Evolutionary conservation across 2,113 vertebrate species (phyloP), one percentile per base, ranked within the genome.

Genomic region (Cynopterus brachyotis): DNA sequence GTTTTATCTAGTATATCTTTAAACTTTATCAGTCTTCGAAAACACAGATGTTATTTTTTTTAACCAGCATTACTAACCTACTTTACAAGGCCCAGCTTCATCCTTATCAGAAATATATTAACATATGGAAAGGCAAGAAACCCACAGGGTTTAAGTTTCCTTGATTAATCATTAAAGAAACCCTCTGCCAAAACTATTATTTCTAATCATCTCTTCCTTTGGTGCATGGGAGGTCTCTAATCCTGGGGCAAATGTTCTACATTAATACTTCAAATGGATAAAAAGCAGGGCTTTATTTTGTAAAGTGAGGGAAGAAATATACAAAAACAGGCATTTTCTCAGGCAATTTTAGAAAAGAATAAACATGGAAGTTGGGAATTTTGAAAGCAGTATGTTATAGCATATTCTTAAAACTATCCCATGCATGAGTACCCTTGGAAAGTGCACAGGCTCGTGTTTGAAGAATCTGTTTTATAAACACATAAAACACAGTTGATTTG

Each of bases 1-100:
- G 35, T 95, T 92, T 89, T 87, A 87, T 28, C 59, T 67, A 94
- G 40, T 24, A 7, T 80, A 70, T 50, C 89, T 85, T 96, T 87
- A 80, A 95, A 87, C 30, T 80, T 69, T 60, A 55, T 92, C 42
- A 64, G 75, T 92, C 35, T 75, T 75, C 10, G 53, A 90, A 95
- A 97, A 89, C 80, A 67, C 1, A 13, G n/a, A 55, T 50, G 30
- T 40, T 72, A 5, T 42, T 82, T 95, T 91, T 83, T 92, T 90
- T 32, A 93, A 64, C 37, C 5, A 0, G 16, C 40, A 42, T 42
- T 30, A 82, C 30, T 66, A 86, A 47, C 37, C 60, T 69, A 22
- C 4, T 16, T 55, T 42, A 17, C 47, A 93, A 92, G 12, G 32
- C 20, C 59, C 19, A 76, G 11, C 7, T 89, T 94, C 16, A 83